Conservation (phyloP, 2,888 invertebrate genomes). For the Crioceris asparagi region DNA sequence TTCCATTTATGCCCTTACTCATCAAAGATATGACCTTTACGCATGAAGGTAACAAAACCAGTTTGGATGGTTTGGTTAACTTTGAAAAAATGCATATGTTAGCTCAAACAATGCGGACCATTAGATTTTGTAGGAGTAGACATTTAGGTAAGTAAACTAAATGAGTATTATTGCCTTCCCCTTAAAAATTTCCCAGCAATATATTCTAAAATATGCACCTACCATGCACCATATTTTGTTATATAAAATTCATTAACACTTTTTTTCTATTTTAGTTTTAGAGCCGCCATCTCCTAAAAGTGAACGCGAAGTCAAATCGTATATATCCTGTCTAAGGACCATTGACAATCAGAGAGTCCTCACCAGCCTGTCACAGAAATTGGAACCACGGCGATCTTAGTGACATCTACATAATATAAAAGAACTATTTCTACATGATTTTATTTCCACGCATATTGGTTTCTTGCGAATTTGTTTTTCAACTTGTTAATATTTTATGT, state of each 20-base stretch:
- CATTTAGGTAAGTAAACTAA: conserved; percentile 56
- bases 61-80: conserved; percentile 67
- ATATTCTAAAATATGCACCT: not conserved
- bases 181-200: not conserved
- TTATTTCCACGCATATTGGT: not conserved
- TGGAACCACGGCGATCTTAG: conserved; percentile 54
- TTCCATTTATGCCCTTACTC: conserved; percentile 73
- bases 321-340: conserved; percentile 61
- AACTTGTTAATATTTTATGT: not conserved
- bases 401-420: not conserved
- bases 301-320: conserved; percentile 56
- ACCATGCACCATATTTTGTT: not conserved
- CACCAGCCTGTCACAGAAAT: conserved; percentile 66
- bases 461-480: not conserved
- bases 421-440: not conserved
- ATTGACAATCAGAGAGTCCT: conserved; percentile 71
- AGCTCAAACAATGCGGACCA: conserved; percentile 67
- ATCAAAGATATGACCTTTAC: conserved; percentile 75
- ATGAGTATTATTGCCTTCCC: too few species aligned
- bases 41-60: conserved; percentile 78
- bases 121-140: conserved; percentile 62
- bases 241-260: conserved; percentile 1
- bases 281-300: conserved; percentile 62
- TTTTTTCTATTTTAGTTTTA: conserved; percentile 42
- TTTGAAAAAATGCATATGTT: conserved; percentile 89